These are phyloP conservation scores for Saccopteryx leptura DNA, from an alignment of 2,113 vertebrate species.

Conservation along the genomic window DNA sequence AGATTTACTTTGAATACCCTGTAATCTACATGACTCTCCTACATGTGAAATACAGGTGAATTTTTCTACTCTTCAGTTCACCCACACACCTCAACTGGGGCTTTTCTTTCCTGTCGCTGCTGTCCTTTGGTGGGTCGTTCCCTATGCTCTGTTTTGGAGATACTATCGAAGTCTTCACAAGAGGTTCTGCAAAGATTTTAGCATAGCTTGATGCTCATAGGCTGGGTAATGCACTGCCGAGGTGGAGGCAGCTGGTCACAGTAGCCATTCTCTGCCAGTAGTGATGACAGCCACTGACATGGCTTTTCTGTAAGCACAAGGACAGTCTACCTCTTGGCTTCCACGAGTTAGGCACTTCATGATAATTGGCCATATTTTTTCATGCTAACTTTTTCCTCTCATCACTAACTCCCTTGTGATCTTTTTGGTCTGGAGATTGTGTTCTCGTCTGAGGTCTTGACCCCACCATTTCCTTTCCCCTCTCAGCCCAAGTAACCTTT, in stretches of 20 bases:
- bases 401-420: background rate
- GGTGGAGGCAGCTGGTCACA: background rate
- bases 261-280: background rate
- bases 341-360: background rate
- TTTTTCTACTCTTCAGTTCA: background rate
- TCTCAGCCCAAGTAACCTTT: background rate
- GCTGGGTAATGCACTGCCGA: background rate
- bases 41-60: background rate
- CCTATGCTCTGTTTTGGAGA: background rate
- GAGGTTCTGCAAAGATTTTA: background rate
- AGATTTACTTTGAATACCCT: background rate
- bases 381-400: background rate
- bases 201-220: background rate
- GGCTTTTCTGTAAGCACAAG: background rate
- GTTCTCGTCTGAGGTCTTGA: background rate
- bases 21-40: background rate
- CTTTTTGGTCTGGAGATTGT: background rate
- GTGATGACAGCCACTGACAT: background rate
- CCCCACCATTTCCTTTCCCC: background rate
- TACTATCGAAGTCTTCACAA: background rate
- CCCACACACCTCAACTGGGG: background rate
- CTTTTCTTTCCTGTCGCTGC: background rate
- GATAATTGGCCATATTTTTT: background rate
- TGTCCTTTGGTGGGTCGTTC: background rate
- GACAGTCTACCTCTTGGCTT: background rate